phyloP scores from a whole-genome alignment of 2,113 vertebrate genomes.

The Clarias gariepinus region DNA sequence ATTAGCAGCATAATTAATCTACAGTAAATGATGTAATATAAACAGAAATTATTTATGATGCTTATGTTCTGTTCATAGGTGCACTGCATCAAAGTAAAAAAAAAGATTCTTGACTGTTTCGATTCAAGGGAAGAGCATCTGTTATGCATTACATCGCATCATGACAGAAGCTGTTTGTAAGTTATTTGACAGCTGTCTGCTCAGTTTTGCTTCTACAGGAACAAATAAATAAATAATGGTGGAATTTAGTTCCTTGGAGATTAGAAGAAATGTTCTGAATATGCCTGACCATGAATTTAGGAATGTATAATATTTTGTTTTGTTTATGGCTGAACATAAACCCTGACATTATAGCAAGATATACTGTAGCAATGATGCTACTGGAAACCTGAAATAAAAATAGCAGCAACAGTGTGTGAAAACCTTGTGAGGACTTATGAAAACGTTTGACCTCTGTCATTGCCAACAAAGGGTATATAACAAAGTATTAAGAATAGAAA shows the following conservation, averaged over 20 bases:
- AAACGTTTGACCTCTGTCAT: too few species aligned
- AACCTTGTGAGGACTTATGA: too few species aligned
- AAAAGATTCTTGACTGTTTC: neutral
- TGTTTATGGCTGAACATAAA: constrained; percentile 2
- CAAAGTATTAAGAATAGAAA: too few species aligned
- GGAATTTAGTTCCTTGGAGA: neutral
- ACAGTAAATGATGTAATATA: neutral
- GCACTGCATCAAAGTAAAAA: neutral
- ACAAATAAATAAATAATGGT: neutral
- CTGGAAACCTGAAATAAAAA: too few species aligned
- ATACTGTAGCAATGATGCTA: neutral
- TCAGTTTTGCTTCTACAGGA: neutral
- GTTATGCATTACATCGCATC: neutral
- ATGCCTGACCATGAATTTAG: neutral
- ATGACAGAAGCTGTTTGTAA: neutral
- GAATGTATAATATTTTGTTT: neutral
- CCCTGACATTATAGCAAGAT: neutral
- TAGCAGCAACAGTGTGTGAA: too few species aligned
- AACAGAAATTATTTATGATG: neutral
- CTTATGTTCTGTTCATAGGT: neutral
- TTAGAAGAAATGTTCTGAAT: neutral
- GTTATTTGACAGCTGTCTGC: constrained; percentile 6
- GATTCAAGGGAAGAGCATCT: neutral
- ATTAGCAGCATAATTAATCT: constrained; percentile 27
- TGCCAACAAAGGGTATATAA: too few species aligned